Base-by-base conservation (phyloP, 2,113 vertebrate species). In the Leiothrix lutea region DNA sequence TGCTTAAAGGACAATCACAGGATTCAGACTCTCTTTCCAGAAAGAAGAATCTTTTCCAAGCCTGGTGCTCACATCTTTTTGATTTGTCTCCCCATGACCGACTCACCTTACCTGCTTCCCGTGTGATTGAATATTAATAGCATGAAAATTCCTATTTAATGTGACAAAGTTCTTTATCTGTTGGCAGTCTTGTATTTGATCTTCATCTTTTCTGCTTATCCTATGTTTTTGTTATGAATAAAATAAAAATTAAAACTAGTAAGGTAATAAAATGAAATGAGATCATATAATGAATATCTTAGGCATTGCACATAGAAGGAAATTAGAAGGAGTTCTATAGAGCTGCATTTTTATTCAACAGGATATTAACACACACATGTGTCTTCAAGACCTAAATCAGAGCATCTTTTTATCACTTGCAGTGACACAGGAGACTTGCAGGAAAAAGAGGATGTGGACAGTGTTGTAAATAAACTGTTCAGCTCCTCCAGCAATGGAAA, bases 321-420 rank as follows among this genome's bases (percentile, higher is more conserved):
- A 97, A 97, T 97, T 92, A 96, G 90, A 95, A 91, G 62, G 56
- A 93, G 56, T 83, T 94, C 80, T 94, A 64, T 79, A 94, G 54
- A 88, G 51, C 53, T 83, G 66, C 71, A 62, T 95, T 96, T 95
- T 94, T 84, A 91, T 94, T 96, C 92, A 95, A 94, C 97, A 97
- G 97, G 97, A 97, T 97, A 97, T 98, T 97, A 97, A 96, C 61
- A 91, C 78, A 91, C 69, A 90, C 74, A 48, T 69, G 58, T 29
- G 48, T 53, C 92, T 95, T 89, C 74, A 56, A 74, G 61, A 84
- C 64, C 66, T 94, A 91, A 91, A 95, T 85, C 88, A 84, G 44
- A 95, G 72, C 74, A 97, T 93, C 92, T 93, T 95, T 83, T 96
- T 79, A 97, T 97, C 66, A 50, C 83, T 90, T 90, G 50, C 82